A percentile compares a stretch with the other conserved stretches of the same genome.
Conservation (phyloP, 2,113 vertebrate genomes). For the Mus musculus region GRCm39 chr2:153552501-153553000, state of each 20-base stretch:
- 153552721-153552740: not conserved
- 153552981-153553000: not conserved
- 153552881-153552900: not conserved
- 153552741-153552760: not conserved
- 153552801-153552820: conserved; percentile 23
- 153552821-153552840: no score
- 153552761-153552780: not conserved
- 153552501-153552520: not conserved
- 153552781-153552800: conserved; percentile 57
- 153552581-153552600: not conserved
- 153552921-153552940: not conserved
- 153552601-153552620: not conserved
- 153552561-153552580: not conserved
- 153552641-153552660: not conserved
- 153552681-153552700: not conserved
- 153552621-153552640: not conserved
- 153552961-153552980: not conserved
- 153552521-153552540: not conserved
- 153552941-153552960: no score
- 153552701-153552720: not conserved
- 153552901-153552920: not conserved
- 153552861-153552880: not conserved
- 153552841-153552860: not conserved
- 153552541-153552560: not conserved
- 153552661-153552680: not conserved